Evolutionary conservation across 2,888 invertebrate genomes (phyloP).

Genomic region (Aphodius sticticus): DNA sequence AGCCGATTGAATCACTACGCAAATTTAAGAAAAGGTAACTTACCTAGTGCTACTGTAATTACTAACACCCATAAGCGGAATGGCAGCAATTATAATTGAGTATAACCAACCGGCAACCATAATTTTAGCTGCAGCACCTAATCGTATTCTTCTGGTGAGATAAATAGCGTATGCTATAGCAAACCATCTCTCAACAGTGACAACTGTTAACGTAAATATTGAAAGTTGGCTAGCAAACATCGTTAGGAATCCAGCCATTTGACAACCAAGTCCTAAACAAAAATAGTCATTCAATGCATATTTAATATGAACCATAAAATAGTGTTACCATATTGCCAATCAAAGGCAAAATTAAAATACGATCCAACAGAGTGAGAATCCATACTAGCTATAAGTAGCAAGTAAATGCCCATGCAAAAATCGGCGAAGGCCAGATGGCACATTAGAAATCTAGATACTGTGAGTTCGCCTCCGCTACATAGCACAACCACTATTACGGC

Average conservation of each 20-base stretch:
- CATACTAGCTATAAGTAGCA: constrained; percentile 83
- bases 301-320: not conserved
- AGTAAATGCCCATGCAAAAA: constrained; percentile 85
- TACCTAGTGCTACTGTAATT: constrained; percentile 87
- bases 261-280: constrained; percentile 74
- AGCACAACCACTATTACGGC: constrained; percentile 82
- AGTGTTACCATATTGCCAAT: constrained; percentile 79
- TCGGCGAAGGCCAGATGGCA: constrained; percentile 89
- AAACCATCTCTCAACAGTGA: constrained; percentile 86
- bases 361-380: constrained; percentile 85
- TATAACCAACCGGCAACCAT: constrained; percentile 84
- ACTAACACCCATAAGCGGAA: constrained; percentile 85
- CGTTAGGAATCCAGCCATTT: constrained; percentile 87
- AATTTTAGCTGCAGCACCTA: constrained; percentile 75
- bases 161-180: constrained; percentile 86
- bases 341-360: constrained; percentile 90
- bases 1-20: too few relatives aligned
- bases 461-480: constrained; percentile 66
- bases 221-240: constrained; percentile 89
- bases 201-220: constrained; percentile 85
- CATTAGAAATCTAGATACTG: constrained; percentile 77
- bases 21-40: constrained; percentile 25
- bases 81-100: constrained; percentile 76
- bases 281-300: not conserved
- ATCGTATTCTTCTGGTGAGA: constrained; percentile 79